Conservation (phyloP, 2,888 invertebrate genomes). For the Lamellibrachia satsuma region DNA sequence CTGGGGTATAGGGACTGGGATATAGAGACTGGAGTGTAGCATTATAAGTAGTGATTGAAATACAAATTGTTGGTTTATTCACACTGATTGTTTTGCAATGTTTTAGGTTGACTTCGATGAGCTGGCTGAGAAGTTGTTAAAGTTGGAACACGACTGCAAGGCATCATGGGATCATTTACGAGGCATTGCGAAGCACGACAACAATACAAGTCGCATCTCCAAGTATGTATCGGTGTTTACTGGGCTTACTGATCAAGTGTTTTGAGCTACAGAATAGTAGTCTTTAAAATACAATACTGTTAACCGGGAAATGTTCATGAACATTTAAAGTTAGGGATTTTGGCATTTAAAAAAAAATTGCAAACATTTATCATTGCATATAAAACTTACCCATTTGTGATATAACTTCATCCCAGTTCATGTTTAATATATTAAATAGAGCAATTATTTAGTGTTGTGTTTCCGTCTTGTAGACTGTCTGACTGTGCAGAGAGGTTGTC, state of each 20-base stretch:
- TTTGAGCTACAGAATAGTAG: slow-evolving; percentile 26
- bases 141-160: slow-evolving; percentile 95
- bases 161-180: slow-evolving; percentile 96
- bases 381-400: too few relatives aligned
- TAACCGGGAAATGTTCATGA: too few relatives aligned
- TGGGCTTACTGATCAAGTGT: background rate
- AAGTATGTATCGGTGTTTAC: slow-evolving; percentile 34
- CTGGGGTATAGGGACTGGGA: background rate
- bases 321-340: too few relatives aligned
- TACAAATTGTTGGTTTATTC: background rate
- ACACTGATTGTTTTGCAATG: background rate
- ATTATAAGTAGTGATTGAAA: background rate
- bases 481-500: too few relatives aligned
- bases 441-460: too few relatives aligned
- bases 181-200: slow-evolving; percentile 91
- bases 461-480: too few relatives aligned
- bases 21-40: background rate
- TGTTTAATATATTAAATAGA: too few relatives aligned
- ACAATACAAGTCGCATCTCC: slow-evolving; percentile 78
- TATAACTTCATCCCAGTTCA: too few relatives aligned
- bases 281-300: background rate
- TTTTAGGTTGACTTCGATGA: slow-evolving; percentile 91
- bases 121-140: slow-evolving; percentile 82
- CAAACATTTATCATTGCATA: too few relatives aligned
- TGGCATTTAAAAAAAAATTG: too few relatives aligned